Evolutionary conservation across 2,113 vertebrate species (phyloP), one percentile per base, ranked within the genome.

Genomic region (Tenebrosternarchus preto): DNA sequence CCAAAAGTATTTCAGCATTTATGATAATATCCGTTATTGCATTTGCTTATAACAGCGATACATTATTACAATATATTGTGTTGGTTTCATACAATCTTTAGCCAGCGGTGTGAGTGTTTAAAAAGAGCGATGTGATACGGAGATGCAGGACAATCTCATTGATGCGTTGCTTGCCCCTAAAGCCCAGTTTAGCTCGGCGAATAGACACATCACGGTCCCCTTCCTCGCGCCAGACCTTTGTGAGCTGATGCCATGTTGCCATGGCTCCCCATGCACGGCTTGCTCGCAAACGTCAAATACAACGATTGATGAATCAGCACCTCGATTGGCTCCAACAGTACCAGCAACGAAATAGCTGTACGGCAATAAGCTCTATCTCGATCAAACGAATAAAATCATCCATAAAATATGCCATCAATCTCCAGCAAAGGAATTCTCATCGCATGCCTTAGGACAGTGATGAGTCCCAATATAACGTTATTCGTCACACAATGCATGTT

Each of bases 291-390:
- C 85, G 83, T 85, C 85, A 82, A 69, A 75, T 82, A 84, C 81
- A 83, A 73, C 81, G 88, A 88, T 85, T 92, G 91, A 91, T 91
- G 89, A 92, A 90, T 92, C 91, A 91, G 92, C 92, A 91, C 86
- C 85, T 89, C 73, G 69, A 73, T 59, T 71, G n/a, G 43, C 57
- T 80, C 27, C 31, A 53, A 2, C 59, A 33, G 5, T 17, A 15
- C 33, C 22, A 60, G 33, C 25, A 25, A n/a, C 12, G 15, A 66
- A 66, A 66, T 67, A 27, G 39, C 7, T 1, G 7, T 19, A 68
- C 5, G 15, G 9, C 27, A 4, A 27, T 16, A 4, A 11, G 29
- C 27, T 20, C 63, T 8, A 24, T 24, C 20, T 6, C 5, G 9
- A 61, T 7, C n/a, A 61, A 1, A 9, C 22, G 59, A 61, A 61